Base-by-base conservation (phyloP, 2,888 invertebrate genomes). In the Caprella mutica region DNA sequence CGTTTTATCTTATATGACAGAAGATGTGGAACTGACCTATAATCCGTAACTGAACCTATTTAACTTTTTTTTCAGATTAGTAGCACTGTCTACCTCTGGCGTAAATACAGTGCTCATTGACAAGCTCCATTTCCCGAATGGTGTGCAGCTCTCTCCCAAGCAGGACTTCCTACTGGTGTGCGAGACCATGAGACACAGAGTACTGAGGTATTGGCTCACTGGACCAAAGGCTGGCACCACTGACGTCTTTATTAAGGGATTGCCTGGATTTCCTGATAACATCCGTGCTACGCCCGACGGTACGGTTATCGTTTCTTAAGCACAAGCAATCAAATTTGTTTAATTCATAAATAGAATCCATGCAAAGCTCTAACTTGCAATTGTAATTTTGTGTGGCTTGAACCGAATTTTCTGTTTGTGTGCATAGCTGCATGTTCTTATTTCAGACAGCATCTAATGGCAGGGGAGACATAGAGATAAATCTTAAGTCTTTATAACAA, bases 81-180 rank as follows among this genome's bases (percentile, higher is more conserved):
- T 94, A 83, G 69, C 90, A 86, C 72, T 80, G 90, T 72, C 86
- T 0, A 80, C 78, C 51, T 86, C 82, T 60, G 86, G 87, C 69
- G 77, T 78, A 65, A 86, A 84, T 69, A 80, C 78, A 69, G 84
- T 91, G 2, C 72, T 96, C 27, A 69, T 88, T 1, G 80, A 85
- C 62, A 78, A 84, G 46, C 69, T 97, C 0, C 81, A 80, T 72
- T 92, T 94, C 73, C 79, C 94, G 0, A 98, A 97, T 73, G 96
- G 96, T 17, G 72, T 97, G 24, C 81, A 78, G 52, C 69, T 96
- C 0, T 86, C 89, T 14, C 80, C 83, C 5, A 83, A 89, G 69
- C 84, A 87, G 71, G 82, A 86, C 59, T 89, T 85, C 69, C 70
- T 96, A 3, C 72, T 97, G 26, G 81, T 93, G 1, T 73, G 81